phyloP scores from a whole-genome alignment of 2,113 vertebrate genomes.

The Lontra canadensis region DNA sequence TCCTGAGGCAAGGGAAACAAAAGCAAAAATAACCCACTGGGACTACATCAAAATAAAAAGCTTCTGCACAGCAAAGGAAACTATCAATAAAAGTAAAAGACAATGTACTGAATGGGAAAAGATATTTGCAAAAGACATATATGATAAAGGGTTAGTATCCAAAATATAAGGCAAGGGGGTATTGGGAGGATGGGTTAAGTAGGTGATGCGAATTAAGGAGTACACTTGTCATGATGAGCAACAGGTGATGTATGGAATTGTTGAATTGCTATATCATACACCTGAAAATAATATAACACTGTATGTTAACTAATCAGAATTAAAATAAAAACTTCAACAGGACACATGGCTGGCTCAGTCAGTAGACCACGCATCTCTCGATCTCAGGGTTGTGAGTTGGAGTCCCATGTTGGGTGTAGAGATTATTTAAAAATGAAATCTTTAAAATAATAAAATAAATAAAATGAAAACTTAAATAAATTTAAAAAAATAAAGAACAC shows the following conservation, averaged over 20 bases:
- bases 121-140: neutral
- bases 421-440: neutral
- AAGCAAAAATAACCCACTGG: neutral
- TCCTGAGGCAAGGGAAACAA: neutral
- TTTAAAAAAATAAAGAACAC: neutral
- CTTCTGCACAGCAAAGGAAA: neutral
- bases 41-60: neutral
- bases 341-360: neutral
- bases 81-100: neutral
- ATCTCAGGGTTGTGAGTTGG: neutral
- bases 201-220: neutral
- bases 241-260: neutral
- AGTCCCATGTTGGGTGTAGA: neutral
- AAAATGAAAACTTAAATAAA: neutral
- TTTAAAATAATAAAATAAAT: neutral
- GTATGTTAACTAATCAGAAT: neutral
- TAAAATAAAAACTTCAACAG: neutral
- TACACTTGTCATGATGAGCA: neutral
- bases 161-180: neutral
- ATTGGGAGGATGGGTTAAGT: neutral
- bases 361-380: neutral
- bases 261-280: neutral
- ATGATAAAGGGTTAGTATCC: neutral
- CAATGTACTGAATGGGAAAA: neutral
- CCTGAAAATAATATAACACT: neutral